Evolutionary conservation across 2,113 vertebrate species (phyloP).

Genomic region (Pardalotus punctatus): DNA sequence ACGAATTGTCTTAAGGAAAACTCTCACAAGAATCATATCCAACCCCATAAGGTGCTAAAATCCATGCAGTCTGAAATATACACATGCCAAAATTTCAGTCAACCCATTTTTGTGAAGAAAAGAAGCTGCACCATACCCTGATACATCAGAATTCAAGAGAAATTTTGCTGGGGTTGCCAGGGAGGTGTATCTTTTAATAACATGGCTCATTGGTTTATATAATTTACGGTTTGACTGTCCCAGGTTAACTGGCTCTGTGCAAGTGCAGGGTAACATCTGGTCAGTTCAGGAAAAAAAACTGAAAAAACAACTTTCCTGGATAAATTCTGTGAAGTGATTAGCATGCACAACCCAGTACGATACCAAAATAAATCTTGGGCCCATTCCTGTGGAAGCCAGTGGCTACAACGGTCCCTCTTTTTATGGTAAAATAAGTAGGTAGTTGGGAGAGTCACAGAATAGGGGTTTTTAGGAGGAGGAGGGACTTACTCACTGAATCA

Average conservation of each 20-base stretch:
- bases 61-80: neutral
- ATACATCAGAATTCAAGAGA: neutral
- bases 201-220: neutral
- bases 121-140: neutral
- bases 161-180: neutral
- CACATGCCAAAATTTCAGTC: neutral
- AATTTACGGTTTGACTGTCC: neutral
- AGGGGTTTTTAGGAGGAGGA: slow-evolving; percentile 25
- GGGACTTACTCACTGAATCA: slow-evolving; percentile 1
- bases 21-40: neutral
- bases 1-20: neutral
- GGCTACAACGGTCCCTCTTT: neutral
- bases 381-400: neutral
- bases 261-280: neutral
- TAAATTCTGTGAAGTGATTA: neutral
- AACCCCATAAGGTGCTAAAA: neutral
- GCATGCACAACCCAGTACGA: neutral
- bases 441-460: neutral
- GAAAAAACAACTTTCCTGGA: neutral
- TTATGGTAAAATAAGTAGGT: slow-evolving; percentile 45
- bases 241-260: neutral
- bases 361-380: slow-evolving; percentile 5
- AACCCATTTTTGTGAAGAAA: neutral
- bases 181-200: neutral
- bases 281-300: neutral